These are phyloP conservation scores for Chrysomela aeneicollis DNA, from an alignment of 2,888 invertebrate species.

Conservation along the genomic window DNA sequence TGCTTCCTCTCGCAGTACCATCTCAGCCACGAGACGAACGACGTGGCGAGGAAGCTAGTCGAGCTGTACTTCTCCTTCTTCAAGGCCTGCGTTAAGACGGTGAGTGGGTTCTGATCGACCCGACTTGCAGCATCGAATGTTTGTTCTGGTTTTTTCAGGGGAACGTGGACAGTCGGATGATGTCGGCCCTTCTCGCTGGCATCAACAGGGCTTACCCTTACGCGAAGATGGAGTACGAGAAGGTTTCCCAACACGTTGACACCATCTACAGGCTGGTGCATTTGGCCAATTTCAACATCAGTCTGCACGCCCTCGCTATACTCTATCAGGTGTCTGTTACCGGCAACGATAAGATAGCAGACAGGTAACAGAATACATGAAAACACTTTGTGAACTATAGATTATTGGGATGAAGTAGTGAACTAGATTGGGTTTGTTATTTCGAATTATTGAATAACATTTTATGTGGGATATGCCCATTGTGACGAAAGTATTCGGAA, in stretches of 20 bases:
- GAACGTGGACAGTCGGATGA: constrained; percentile 82
- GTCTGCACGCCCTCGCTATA: constrained; percentile 67
- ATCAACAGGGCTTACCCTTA: constrained; percentile 87
- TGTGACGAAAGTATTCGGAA: too few species aligned
- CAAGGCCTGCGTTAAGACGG: constrained; percentile 87
- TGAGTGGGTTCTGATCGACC: constrained; percentile 48
- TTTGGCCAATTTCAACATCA: constrained; percentile 76
- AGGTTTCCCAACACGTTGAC: constrained; percentile 72
- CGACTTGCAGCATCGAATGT: too few species aligned
- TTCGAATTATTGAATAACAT: too few species aligned
- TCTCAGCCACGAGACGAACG: constrained; percentile 74
- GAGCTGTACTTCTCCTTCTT: constrained; percentile 95
- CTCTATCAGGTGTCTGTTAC: constrained; percentile 71
- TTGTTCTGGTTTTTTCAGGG: constrained; percentile 61
- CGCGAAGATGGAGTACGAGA: constrained; percentile 70
- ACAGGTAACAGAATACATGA: constrained; percentile 65
- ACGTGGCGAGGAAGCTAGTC: constrained; percentile 84
- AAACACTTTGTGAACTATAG: too few species aligned
- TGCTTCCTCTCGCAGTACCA: constrained; percentile 91
- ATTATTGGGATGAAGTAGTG: background rate
- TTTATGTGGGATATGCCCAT: too few species aligned
- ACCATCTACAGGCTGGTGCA: constrained; percentile 85
- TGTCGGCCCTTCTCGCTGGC: constrained; percentile 83
- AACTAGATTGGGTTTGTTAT: too few species aligned
- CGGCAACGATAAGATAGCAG: constrained; percentile 62